Evolutionary conservation across 2,888 invertebrate species (phyloP).

Genomic region (Scaptomyza flava): DNA sequence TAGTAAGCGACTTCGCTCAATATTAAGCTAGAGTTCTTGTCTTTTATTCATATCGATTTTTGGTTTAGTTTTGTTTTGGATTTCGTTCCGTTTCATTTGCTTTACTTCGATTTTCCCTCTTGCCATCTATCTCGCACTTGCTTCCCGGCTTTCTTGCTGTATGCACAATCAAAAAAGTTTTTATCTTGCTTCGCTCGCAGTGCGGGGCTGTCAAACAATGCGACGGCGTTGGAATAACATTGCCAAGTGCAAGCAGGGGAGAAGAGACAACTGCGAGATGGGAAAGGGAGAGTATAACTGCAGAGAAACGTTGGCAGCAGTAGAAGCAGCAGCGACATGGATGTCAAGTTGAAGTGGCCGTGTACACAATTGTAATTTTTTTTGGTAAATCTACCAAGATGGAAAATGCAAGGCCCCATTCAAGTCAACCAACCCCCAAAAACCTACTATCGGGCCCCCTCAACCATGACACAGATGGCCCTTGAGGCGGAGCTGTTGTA

Average conservation of each 20-base stretch:
- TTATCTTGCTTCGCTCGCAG: constrained; percentile 47
- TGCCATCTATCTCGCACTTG: not conserved
- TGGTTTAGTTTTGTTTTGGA: constrained; percentile 51
- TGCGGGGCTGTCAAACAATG: constrained; percentile 69
- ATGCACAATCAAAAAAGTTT: constrained; percentile 53
- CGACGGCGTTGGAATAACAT: constrained; percentile 70
- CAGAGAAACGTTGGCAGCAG: constrained; percentile 36
- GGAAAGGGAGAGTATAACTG: constrained; percentile 16
- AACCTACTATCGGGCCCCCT: not conserved
- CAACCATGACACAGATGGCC: constrained; percentile 29
- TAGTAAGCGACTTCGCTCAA: constrained; percentile 21
- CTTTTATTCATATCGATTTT: constrained; percentile 73
- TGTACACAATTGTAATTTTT: constrained; percentile 73
- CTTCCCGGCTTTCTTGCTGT: constrained; percentile 1
- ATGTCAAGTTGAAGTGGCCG: constrained; percentile 70
- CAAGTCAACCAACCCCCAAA: not conserved
- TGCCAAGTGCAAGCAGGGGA: constrained; percentile 58
- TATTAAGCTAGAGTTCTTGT: constrained; percentile 33
- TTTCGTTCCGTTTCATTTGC: constrained; percentile 38
- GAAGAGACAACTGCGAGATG: not conserved
- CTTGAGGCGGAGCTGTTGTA: constrained; percentile 49
- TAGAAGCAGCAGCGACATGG: constrained; percentile 45
- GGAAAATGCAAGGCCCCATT: constrained; percentile 28
- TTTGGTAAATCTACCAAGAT: constrained; percentile 64
- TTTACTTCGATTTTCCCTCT: constrained; percentile 39